These are phyloP conservation scores for Podocnemis expansa DNA, from an alignment of 2,113 vertebrate genomes.

Conservation along the genomic window DNA sequence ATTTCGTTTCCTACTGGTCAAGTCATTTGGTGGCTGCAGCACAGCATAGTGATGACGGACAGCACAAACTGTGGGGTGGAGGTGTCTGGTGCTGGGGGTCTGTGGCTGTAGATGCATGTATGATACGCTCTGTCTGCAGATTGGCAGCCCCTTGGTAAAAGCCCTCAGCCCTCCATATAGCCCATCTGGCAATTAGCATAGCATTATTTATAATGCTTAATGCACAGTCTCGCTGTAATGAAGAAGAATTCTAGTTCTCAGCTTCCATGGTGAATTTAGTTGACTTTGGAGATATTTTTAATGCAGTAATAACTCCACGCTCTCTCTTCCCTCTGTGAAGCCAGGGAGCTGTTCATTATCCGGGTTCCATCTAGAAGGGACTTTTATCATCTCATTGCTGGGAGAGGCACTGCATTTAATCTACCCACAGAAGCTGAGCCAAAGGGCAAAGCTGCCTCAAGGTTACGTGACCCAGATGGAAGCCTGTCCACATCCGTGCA, in stretches of 20 bases:
- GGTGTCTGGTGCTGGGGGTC: neutral
- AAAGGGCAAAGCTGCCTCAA: slow-evolving; percentile 58
- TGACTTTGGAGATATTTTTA: slow-evolving; percentile 66
- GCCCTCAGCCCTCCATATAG: neutral
- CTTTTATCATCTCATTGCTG: slow-evolving; percentile 72
- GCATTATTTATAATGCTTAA: neutral
- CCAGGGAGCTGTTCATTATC: slow-evolving; percentile 72
- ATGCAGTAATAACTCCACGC: slow-evolving; percentile 63
- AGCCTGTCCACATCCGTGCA: neutral
- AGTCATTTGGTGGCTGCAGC: fast-evolving
- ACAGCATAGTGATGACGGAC: neutral
- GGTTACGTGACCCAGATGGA: neutral
- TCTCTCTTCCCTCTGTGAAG: slow-evolving; percentile 40
- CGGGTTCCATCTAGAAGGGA: slow-evolving; percentile 62
- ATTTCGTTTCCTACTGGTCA: neutral
- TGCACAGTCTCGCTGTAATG: slow-evolving; percentile 27
- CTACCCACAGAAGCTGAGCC: slow-evolving; percentile 60
- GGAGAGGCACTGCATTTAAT: slow-evolving; percentile 69
- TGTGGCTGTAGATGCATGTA: fast-evolving
- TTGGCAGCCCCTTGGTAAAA: neutral
- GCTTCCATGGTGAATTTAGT: slow-evolving; percentile 39
- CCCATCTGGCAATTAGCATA: slow-evolving; percentile 48
- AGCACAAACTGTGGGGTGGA: fast-evolving
- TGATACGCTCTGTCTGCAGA: neutral
- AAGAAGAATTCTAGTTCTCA: slow-evolving; percentile 40